Base-by-base conservation (phyloP, 2,888 invertebrate genomes). In the Tenthredo distinguenda region DNA sequence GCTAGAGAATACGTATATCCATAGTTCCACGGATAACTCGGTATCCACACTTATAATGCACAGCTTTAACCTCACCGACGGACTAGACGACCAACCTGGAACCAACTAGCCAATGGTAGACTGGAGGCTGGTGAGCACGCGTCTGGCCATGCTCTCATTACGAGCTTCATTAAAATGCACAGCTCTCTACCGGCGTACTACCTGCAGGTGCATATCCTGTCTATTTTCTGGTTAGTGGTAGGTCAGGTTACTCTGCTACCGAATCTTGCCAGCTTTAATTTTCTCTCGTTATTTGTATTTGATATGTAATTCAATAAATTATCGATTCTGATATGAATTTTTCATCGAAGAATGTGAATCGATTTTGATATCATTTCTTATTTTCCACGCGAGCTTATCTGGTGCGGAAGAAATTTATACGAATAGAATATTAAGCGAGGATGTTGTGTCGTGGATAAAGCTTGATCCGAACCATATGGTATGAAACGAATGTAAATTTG, bases 141-240 rank as follows among this genome's bases (percentile, higher is more conserved):
- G 62, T 81, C 81, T 47, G 62, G 83, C 47, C 83, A 83, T 83
- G 83, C 83, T 83, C 83, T 83, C 83, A 83, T 83, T 83, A 83
- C 83, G 83, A 83, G 83, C 83, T 83, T 83, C 83, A 83, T 83
- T 83, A 83, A 83, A 83, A 83, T 83, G 83, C 83, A 71, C 83
- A 83, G 83, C 71, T 58, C 82, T 82, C 83, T 31, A 47, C 68
- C 71, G 47, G 21, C 55, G 62, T 40, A 40, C 81, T 58, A 81
- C 81, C 81, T 34, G 40, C 37, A 34, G 81, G 34, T 81, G 26
- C 77, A 55, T n/a, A 34, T 62, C 50, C 47, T 68, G 65, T 34
- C 83, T 83, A 31, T 71, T 2, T 83, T 47, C 31, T 62, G 31
- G 68, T 65, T 83, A 43, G 65, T 31, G 81, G 21, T 34, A 26